These are phyloP conservation scores for Boulengeromyrus knoepffleri DNA, from an alignment of 2,113 vertebrate genomes.

Conservation along the genomic window DNA sequence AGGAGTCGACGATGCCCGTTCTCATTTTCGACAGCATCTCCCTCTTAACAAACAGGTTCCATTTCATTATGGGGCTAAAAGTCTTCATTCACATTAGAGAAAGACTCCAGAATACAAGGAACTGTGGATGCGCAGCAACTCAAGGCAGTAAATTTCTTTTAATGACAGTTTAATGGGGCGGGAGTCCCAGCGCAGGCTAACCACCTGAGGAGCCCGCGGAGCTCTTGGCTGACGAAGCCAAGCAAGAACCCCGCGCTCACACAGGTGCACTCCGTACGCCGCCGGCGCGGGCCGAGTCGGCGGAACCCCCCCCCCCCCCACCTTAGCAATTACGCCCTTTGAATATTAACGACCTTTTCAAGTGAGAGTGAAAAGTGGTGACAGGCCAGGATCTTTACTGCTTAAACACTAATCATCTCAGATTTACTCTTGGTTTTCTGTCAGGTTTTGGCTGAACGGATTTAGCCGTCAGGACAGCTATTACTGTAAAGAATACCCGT, in stretches of 20 bases:
- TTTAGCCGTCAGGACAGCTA: neutral
- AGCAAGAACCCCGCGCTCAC: neutral
- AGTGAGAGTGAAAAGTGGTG: conserved; percentile 55
- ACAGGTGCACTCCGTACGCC: neutral
- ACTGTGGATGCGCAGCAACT: neutral
- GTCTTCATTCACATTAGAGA: neutral
- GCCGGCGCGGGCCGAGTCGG: neutral
- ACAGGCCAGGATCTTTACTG: conserved; percentile 53
- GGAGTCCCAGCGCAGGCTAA: neutral
- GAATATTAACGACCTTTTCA: conserved; percentile 60
- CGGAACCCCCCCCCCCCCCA: conserved; percentile 27
- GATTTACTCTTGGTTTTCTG: conserved; percentile 40
- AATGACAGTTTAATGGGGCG: neutral
- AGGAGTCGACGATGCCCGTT: neutral
- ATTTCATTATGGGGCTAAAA: neutral
- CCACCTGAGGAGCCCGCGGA: neutral
- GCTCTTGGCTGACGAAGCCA: neutral
- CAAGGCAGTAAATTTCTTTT: neutral
- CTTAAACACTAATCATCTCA: conserved; percentile 56
- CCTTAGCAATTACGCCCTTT: conserved; percentile 56
- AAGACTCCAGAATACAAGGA: neutral
- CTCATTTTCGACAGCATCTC: neutral
- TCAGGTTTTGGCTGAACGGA: neutral
- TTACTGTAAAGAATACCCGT: neutral
- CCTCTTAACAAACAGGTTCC: neutral